Evolutionary conservation across 2,888 invertebrate species (phyloP).

Genomic region (Atrina japonica): DNA sequence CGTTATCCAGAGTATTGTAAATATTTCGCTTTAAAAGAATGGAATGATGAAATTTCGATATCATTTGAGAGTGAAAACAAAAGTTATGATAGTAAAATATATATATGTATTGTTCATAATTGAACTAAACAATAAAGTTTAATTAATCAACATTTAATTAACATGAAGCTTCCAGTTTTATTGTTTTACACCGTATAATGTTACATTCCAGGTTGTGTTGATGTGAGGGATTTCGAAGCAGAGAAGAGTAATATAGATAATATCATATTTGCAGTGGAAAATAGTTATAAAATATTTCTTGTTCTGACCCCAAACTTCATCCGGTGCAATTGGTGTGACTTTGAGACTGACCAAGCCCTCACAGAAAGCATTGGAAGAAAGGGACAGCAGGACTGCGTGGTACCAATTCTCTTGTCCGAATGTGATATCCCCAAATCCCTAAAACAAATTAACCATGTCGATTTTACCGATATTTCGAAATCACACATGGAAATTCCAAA

Average conservation of each 20-base stretch:
- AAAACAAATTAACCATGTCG: neutral
- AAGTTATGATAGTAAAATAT: too few species aligned
- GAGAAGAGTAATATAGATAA: constrained; percentile 39
- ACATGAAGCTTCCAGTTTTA: too few species aligned
- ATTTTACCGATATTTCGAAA: neutral
- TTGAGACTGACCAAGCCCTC: constrained; percentile 44
- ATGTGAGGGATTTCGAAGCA: constrained; percentile 35
- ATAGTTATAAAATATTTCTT: constrained; percentile 40
- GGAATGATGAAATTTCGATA: too few species aligned
- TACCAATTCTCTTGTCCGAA: neutral
- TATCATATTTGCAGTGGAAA: constrained; percentile 33
- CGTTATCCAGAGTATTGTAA: too few species aligned
- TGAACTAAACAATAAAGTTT: too few species aligned
- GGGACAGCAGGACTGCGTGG: neutral
- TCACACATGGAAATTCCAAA: too few species aligned
- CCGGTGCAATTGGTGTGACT: constrained; percentile 42
- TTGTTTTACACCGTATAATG: too few species aligned
- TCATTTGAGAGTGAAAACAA: too few species aligned
- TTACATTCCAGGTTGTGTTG: neutral
- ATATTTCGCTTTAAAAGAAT: too few species aligned
- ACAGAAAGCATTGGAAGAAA: constrained; percentile 30
- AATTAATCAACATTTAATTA: too few species aligned
- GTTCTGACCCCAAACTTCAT: constrained; percentile 44
- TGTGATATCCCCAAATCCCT: neutral
- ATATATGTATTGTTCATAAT: too few species aligned